Base-by-base conservation (phyloP, 2,113 vertebrate genomes). In the Setophaga kirtlandii region DNA sequence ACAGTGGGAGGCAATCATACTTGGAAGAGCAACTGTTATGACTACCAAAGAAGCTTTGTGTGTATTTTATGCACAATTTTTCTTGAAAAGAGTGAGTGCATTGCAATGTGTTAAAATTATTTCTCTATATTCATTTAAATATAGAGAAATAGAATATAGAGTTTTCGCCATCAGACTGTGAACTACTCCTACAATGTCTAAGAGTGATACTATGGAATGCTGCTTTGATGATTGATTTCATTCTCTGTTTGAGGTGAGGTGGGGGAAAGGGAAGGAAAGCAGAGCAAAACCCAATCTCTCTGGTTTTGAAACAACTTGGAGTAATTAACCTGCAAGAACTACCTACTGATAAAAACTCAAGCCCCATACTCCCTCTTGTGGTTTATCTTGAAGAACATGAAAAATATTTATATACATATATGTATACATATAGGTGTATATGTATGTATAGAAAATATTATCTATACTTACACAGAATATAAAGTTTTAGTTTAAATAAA, bases 281-380 rank as follows among this genome's bases (percentile, higher is more conserved):
- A 71, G 41, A 85, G 41, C 9, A 56, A 85, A 94, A 69, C 3
- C 4, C 6, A 50, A 2, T 59, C 41, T 56, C 12, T 91, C 28
- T 63, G 8, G 5, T 70, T 93, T 70, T 70, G 28, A 53, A 83
- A 53, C 23, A 93, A 42, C 24, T 59, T 83, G 30, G 33, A 75
- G 19, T 55, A 81, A 80, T 87, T 90, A 92, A 56, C 4, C 12
- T 39, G 3, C 42, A 68, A 81, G 64, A 70, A 20, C 30, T 53
- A 65, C 30, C 37, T 63, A 59, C 37, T 70, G 64, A 44, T 81
- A 83, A 90, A 94, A 95, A 77, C 11, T 93, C 68, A 44, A 90
- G 62, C 22, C 64, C 71, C 56, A 39, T 83, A 93, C 95, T 95
- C 95, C 94, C 94, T 96, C 95, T 97, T 86, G 96, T 95, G 95